Base-by-base conservation (phyloP, 2,888 invertebrate genomes). In the Chymomyza fuscimana region DNA sequence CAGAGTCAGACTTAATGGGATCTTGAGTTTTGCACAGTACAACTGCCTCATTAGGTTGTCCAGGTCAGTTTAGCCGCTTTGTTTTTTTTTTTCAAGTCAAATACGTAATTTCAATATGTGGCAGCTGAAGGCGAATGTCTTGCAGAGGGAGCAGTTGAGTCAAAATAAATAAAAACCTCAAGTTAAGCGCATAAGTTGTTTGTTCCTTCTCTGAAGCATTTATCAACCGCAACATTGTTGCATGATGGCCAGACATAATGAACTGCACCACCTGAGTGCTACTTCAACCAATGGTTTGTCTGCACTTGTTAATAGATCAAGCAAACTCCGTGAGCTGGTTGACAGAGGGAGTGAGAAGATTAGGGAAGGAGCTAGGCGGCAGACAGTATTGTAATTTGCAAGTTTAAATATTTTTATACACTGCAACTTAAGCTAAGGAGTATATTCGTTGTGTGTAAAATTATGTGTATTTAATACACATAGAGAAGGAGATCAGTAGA, bases 121-220 rank as follows among this genome's bases (percentile, higher is more conserved):
- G 25, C 32, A 32, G 32, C 1, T 7, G 32, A 32, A 32, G 32
- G 32, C 5, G 32, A 32, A 65, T 60, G 63, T 67, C 70, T 71
- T 78, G 72, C 77, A 73, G 66, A 65, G 74, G 73, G 67, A 69
- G 32, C 32, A 67, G 77, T 79, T 79, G 81, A 83, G 80, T 79
- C 78, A 80, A 83, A 86, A 83, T 86, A 83, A 83, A 83, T 84
- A 86, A 86, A 87, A 84, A 87, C 85, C 76, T 85, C 67, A 80
- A 80, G 80, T 80, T 78, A 76, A 87, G 79, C 85, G 85, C 73
- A 87, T 82, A 82, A 85, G 86, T 82, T 85, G 86, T 85, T 87
- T 85, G 87, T 82, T 85, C 86, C 86, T 81, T 78, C 76, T 79
- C 78, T 81, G 74, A 79, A 76, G 82, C 78, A 85, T 81, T 77